Evolutionary conservation across 2,113 vertebrate species (phyloP).

Genomic region (Elephantulus edwardii): DNA sequence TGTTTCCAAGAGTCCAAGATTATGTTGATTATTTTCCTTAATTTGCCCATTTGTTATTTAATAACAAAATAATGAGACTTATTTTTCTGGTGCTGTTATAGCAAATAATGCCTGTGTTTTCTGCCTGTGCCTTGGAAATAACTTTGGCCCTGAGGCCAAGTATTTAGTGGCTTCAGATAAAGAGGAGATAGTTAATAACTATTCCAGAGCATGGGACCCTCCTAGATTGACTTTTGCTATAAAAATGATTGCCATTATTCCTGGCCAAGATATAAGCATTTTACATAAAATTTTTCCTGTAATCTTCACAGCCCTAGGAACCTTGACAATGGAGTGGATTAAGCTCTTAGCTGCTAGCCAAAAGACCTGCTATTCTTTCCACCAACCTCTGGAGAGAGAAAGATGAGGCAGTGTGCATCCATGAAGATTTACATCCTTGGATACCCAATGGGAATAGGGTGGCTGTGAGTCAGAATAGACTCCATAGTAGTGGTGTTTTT

Average conservation of each 20-base stretch:
- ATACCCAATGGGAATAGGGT: no score
- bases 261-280: neutral
- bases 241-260: neutral
- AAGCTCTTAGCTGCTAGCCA: no score
- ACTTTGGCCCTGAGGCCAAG: neutral
- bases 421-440: no score
- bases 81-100: neutral
- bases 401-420: no score
- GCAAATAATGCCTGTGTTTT: no score
- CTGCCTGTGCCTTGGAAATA: neutral
- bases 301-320: neutral
- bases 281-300: neutral
- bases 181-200: neutral
- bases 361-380: no score
- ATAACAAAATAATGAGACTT: neutral
- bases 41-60: neutral
- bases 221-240: neutral
- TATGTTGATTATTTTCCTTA: neutral
- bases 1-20: neutral
- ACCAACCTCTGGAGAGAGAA: no score
- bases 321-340: no score
- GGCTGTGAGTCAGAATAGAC: no score
- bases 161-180: neutral
- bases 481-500: no score
- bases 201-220: neutral